Percentiles rank a stretch among this genome's conserved stretches.
phyloP scores from a whole-genome alignment of 2,797 vertebrate species.

The Fundulus diaphanus region DNA sequence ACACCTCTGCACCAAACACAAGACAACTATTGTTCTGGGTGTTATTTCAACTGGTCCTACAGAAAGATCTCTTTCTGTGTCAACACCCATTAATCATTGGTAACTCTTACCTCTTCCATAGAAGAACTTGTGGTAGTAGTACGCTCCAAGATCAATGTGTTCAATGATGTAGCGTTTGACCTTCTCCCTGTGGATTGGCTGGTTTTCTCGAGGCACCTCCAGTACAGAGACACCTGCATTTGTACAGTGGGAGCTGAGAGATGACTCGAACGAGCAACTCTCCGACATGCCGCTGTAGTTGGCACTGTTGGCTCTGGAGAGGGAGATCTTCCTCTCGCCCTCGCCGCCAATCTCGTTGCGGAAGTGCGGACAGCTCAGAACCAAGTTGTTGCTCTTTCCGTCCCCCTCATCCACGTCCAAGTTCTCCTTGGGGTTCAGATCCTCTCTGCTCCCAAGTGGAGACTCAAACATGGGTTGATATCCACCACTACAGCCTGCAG shows the following conservation, averaged over 20 bases:
- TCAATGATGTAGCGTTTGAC: conserved; percentile 98
- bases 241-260: conserved; percentile 97
- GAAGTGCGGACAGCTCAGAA: conserved; percentile 92
- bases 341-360: conserved; percentile 97
- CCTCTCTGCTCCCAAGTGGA: conserved; percentile 92
- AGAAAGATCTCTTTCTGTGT: conserved; percentile 5
- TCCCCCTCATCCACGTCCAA: conserved; percentile 93
- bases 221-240: conserved; percentile 97
- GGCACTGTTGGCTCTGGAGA: conserved; percentile 89
- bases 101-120: conserved; percentile 91
- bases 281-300: conserved; percentile 86
- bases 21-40: conserved; percentile 70
- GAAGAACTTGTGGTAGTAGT: conserved; percentile 98
- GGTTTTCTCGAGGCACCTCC: conserved; percentile 94
- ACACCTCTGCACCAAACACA: conserved; percentile 66
- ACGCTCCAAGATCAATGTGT: conserved; percentile 96
- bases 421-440: conserved; percentile 94
- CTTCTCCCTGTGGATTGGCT: conserved; percentile 96
- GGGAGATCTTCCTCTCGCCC: conserved; percentile 91
- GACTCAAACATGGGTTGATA: conserved; percentile 85
- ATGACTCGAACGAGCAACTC: conserved; percentile 94
- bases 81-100: neutral
- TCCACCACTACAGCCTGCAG: conserved; percentile 63
- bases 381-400: conserved; percentile 91
- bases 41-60: conserved; percentile 58